Evolutionary conservation across 2,888 invertebrate species (phyloP).

Genomic region (Galerucella pusilla): DNA sequence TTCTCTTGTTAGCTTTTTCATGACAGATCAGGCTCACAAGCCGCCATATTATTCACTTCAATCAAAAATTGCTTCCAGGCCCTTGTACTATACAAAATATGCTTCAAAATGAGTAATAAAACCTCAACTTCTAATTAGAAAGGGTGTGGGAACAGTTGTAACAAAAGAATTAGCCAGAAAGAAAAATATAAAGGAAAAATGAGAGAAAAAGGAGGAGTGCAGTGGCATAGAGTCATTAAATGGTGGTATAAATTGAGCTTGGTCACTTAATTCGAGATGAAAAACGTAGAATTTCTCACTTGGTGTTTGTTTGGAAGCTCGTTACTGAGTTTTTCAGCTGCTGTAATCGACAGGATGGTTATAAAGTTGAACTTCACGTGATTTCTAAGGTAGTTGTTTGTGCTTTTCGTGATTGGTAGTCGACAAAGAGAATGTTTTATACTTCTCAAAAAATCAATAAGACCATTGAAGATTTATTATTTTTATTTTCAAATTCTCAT

Average conservation of each 20-base stretch:
- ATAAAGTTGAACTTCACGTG: neutral
- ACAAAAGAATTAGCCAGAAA: conserved; percentile 27
- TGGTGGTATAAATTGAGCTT: conserved; percentile 36
- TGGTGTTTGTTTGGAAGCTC: conserved; percentile 34
- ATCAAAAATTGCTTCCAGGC: neutral
- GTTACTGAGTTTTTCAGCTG: conserved; percentile 28
- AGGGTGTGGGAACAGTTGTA: conserved; percentile 15
- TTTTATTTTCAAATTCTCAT: neutral
- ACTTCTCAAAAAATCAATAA: neutral
- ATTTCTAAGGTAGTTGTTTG: conserved; percentile 1
- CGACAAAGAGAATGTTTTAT: too few relatives aligned
- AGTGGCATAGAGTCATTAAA: conserved; percentile 35
- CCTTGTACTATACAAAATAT: neutral
- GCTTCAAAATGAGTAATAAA: conserved; percentile 12
- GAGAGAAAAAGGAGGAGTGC: conserved; percentile 20
- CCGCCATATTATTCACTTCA: neutral
- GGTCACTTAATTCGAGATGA: conserved; percentile 40
- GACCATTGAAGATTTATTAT: conserved; percentile 12
- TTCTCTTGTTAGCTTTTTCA: too few relatives aligned
- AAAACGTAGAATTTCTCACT: conserved; percentile 37
- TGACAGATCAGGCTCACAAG: neutral
- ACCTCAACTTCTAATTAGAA: conserved; percentile 26
- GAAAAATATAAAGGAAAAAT: conserved; percentile 16
- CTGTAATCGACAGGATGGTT: conserved; percentile 12
- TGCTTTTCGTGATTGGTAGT: neutral